A percentile compares a stretch with the other conserved stretches of the same genome.
phyloP scores from a whole-genome alignment of 2,888 invertebrate species.

The Cerastoderma edule region DNA sequence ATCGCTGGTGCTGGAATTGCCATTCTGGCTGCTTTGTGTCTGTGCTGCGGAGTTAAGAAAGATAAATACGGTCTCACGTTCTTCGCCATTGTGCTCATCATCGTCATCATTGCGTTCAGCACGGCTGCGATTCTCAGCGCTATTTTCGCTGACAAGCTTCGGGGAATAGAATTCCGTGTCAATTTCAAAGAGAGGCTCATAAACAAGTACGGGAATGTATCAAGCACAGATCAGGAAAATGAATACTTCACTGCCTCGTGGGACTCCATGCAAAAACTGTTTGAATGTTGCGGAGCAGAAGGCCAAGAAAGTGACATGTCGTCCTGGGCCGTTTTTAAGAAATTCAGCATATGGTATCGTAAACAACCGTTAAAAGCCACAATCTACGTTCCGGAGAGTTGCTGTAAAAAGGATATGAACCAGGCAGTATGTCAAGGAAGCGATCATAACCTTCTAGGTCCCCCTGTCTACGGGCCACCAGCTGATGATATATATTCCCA shows the following conservation, averaged over 20 bases:
- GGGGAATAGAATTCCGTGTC: constrained; percentile 47
- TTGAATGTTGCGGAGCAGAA: constrained; percentile 58
- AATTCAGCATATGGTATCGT: constrained; percentile 49
- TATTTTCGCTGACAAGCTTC: constrained; percentile 52
- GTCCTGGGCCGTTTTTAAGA: constrained; percentile 56
- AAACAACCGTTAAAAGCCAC: constrained; percentile 36
- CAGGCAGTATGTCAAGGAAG: constrained; percentile 51
- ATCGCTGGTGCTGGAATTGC: constrained; percentile 49
- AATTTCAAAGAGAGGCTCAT: constrained; percentile 53
- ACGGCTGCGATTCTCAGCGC: constrained; percentile 50
- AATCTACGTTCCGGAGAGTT: constrained; percentile 57
- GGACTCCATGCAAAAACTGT: constrained; percentile 52
- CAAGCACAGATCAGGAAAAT: constrained; percentile 29
- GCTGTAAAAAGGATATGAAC: constrained; percentile 52
- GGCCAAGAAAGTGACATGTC: constrained; percentile 52
- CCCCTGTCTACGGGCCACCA: constrained; percentile 53
- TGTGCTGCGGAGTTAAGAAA: constrained; percentile 54
- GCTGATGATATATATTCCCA: constrained; percentile 31
- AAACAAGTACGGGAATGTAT: constrained; percentile 43
- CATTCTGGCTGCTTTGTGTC: constrained; percentile 48
- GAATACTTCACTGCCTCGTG: constrained; percentile 52
- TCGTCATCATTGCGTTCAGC: constrained; percentile 45
- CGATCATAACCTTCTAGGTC: constrained; percentile 50
- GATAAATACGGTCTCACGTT: constrained; percentile 60
- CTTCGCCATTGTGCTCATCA: constrained; percentile 50